phyloP scores from a whole-genome alignment of 2,797 vertebrate species.

The Enteromius paludinosus region DNA sequence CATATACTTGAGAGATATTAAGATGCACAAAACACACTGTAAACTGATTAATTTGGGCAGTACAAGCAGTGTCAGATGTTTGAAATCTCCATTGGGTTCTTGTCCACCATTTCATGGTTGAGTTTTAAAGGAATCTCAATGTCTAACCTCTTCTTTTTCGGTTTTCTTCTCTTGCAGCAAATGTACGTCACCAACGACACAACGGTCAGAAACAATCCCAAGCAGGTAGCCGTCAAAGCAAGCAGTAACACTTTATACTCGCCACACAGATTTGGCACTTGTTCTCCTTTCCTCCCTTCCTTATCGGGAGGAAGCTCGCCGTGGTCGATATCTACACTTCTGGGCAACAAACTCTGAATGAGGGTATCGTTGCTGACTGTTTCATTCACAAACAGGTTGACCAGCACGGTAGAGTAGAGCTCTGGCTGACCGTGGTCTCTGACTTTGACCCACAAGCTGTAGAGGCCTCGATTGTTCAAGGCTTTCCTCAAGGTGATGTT shows the following conservation, averaged over 20 bases:
- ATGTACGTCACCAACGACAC: conserved; percentile 88
- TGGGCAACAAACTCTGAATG: conserved; percentile 90
- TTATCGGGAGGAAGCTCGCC: conserved; percentile 81
- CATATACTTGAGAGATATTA: conserved; percentile 34
- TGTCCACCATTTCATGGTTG: conserved; percentile 85
- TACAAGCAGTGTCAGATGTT: conserved; percentile 83
- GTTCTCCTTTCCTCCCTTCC: conserved; percentile 28
- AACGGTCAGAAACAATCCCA: conserved; percentile 87
- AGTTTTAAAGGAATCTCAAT: conserved; percentile 92
- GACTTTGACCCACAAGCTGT: conserved; percentile 95
- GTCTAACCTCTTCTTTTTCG: conserved; percentile 83
- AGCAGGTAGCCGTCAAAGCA: conserved; percentile 86
- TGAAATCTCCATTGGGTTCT: conserved; percentile 90
- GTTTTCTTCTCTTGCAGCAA: conserved; percentile 87
- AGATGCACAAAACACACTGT: conserved; percentile 56
- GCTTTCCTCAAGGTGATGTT: conserved; percentile 95
- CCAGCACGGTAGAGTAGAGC: conserved; percentile 92
- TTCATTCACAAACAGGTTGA: conserved; percentile 98
- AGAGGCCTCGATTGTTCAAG: conserved; percentile 91
- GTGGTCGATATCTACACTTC: conserved; percentile 87
- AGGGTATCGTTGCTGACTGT: conserved; percentile 97
- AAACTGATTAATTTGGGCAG: conserved; percentile 57
- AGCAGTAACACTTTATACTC: conserved; percentile 89
- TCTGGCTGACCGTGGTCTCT: conserved; percentile 96
- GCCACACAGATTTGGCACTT: conserved; percentile 72